phyloP scores from a whole-genome alignment of 2,888 invertebrate genomes.

The Eucera pruinosa region DNA sequence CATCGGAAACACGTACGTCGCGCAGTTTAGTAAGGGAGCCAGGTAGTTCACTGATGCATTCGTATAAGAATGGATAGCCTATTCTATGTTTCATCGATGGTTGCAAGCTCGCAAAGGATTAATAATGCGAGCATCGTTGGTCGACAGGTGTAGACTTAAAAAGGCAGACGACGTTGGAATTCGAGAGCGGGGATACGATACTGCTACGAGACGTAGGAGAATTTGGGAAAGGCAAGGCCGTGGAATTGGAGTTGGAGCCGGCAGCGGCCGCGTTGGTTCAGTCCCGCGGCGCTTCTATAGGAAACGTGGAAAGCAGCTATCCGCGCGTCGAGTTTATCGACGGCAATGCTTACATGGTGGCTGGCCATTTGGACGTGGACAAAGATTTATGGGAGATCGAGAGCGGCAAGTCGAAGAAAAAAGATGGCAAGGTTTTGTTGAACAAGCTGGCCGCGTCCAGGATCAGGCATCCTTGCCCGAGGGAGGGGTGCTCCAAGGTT shows the following conservation, averaged over 20 bases:
- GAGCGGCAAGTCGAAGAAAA: slow-evolving; percentile 73
- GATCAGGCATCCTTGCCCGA: slow-evolving; percentile 82
- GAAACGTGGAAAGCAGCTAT: slow-evolving; percentile 73
- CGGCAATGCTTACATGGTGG: slow-evolving; percentile 79
- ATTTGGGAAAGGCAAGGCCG: slow-evolving; percentile 76
- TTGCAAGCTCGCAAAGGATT: no score
- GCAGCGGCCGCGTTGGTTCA: slow-evolving; percentile 69
- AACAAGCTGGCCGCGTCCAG: slow-evolving; percentile 77
- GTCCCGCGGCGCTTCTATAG: slow-evolving; percentile 61
- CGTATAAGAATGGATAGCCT: no score
- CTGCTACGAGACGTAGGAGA: slow-evolving; percentile 77
- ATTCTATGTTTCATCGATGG: no score
- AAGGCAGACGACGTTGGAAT: slow-evolving; percentile 69
- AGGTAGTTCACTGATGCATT: no score
- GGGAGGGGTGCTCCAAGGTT: slow-evolving; percentile 85
- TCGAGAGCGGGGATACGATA: slow-evolving; percentile 79
- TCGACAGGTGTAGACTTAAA: slow-evolving; percentile 57
- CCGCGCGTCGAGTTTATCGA: slow-evolving; percentile 78
- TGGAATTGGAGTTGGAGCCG: slow-evolving; percentile 78
- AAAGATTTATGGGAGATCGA: slow-evolving; percentile 78
- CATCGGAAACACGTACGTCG: no score
- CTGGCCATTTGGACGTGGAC: slow-evolving; percentile 73
- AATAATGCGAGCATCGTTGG: no score
- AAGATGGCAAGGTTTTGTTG: slow-evolving; percentile 72
- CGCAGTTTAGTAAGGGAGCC: no score